These are phyloP conservation scores for Eptesicus fuscus DNA, from an alignment of 2,113 vertebrate species.

Conservation along the genomic window DNA sequence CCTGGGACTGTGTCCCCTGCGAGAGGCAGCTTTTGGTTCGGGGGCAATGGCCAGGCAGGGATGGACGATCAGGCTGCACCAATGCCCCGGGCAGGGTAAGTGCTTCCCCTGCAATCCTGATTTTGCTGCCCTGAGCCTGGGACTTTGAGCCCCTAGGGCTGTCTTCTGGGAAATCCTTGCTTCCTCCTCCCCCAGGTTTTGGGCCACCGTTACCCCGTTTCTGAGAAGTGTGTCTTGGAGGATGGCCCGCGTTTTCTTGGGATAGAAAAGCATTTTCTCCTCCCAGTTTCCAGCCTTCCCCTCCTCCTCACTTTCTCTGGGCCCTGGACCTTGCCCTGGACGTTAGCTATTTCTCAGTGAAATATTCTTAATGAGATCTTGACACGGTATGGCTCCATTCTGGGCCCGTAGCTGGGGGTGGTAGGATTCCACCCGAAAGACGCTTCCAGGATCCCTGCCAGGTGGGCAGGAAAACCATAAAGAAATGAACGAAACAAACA, in stretches of 20 bases:
- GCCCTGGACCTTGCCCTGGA: background rate
- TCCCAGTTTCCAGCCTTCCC: background rate
- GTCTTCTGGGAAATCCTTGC: background rate
- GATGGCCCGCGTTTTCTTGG: background rate
- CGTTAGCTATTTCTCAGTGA: background rate
- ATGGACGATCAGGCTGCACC: rapidly evolving
- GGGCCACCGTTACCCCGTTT: background rate
- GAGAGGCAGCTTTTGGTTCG: background rate
- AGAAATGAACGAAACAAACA: rapidly evolving
- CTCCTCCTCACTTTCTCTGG: background rate
- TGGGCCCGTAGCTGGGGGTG: background rate
- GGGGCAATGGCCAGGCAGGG: rapidly evolving
- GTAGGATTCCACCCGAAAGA: background rate
- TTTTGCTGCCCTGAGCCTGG: background rate
- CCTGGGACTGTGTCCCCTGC: background rate
- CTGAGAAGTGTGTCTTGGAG: too few relatives aligned
- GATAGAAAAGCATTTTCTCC: background rate
- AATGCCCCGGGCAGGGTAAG: background rate
- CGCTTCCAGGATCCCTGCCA: background rate
- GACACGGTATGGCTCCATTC: background rate
- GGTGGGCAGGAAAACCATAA: background rate
- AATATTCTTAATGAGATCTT: background rate
- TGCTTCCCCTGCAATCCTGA: rapidly evolving
- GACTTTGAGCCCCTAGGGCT: background rate
- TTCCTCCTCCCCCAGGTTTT: rapidly evolving